A percentile compares a stretch with the other conserved stretches of the same genome.
Conservation (phyloP, 1,140 invertebrate genomes). For the Drosophila subobscura region DNA sequence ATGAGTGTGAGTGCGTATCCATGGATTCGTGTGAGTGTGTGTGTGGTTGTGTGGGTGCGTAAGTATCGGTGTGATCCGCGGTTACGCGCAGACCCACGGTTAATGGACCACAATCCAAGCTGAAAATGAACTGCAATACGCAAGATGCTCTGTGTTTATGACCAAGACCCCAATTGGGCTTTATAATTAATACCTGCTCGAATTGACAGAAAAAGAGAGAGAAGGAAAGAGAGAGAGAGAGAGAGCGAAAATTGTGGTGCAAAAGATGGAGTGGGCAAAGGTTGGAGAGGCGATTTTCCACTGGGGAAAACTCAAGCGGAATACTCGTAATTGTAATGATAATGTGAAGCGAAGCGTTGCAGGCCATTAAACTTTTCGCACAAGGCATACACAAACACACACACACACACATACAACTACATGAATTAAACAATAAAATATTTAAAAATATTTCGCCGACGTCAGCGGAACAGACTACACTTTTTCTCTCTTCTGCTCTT, state of each 20-base stretch:
- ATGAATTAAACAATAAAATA: conserved; percentile 59
- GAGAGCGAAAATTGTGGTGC: background rate
- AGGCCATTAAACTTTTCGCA: conserved; percentile 37
- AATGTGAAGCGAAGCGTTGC: conserved; percentile 44
- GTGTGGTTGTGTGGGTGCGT: conserved; percentile 4
- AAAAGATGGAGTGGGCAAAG: too few species aligned
- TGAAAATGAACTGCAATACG: conserved; percentile 57
- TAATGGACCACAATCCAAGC: conserved; percentile 48
- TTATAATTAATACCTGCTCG: conserved; percentile 61
- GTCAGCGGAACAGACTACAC: conserved; percentile 4
- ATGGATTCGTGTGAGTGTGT: background rate
- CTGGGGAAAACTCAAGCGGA: conserved; percentile 9
- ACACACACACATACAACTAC: conserved; percentile 1
- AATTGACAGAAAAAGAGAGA: conserved; percentile 8
- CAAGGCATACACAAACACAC: background rate
- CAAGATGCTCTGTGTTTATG: conserved; percentile 28
- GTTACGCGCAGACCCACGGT: background rate
- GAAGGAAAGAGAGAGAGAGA: background rate
- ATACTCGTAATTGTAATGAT: conserved; percentile 53
- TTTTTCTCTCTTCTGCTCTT: background rate
- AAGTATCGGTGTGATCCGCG: background rate
- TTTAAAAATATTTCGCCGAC: conserved; percentile 51
- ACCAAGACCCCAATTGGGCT: conserved; percentile 12
- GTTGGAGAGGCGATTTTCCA: background rate
- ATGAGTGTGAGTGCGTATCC: background rate